Percentiles rank a stretch among this genome's conserved stretches.
These are phyloP conservation scores for Tigriopus japonicus DNA, from an alignment of 1,140 invertebrate genomes.

Conservation along the genomic window DNA sequence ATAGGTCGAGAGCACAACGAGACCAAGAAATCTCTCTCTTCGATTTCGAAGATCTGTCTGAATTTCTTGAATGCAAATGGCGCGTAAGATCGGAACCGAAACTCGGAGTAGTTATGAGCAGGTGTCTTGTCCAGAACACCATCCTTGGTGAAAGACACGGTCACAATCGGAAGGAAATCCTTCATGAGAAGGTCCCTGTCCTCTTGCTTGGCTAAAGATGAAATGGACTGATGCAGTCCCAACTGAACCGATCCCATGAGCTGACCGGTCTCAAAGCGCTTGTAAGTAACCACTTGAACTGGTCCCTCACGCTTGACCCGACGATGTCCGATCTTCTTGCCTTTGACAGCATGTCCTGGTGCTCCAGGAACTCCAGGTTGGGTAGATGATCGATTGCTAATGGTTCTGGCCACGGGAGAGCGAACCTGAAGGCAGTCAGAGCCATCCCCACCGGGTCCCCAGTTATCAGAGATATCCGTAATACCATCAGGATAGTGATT, in stretches of 20 bases:
- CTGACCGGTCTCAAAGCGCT: slow-evolving; percentile 87
- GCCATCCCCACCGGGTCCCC: too few relatives aligned
- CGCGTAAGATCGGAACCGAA: slow-evolving; percentile 90
- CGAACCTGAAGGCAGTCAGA: too few relatives aligned
- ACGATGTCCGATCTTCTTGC: slow-evolving; percentile 82
- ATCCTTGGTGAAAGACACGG: slow-evolving; percentile 78
- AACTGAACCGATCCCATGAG: slow-evolving; percentile 98
- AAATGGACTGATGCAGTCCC: slow-evolving; percentile 83
- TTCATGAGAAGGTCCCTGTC: slow-evolving; percentile 96
- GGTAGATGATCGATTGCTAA: too few relatives aligned
- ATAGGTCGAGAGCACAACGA: slow-evolving; percentile 87
- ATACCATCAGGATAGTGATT: too few relatives aligned
- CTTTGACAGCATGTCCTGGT: slow-evolving; percentile 23
- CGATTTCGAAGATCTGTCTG: slow-evolving; percentile 92
- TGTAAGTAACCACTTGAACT: slow-evolving; percentile 69
- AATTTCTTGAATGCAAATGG: slow-evolving; percentile 99
- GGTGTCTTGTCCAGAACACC: slow-evolving; percentile 63
- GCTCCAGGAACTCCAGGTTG: too few relatives aligned
- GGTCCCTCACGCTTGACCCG: slow-evolving; percentile 74
- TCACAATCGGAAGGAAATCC: slow-evolving; percentile 98
- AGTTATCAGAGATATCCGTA: too few relatives aligned
- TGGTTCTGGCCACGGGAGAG: too few relatives aligned
- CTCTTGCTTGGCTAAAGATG: slow-evolving; percentile 84
- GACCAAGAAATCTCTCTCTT: slow-evolving; percentile 96
- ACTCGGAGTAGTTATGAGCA: slow-evolving; percentile 73